Evolutionary conservation across 2,113 vertebrate genomes (phyloP).

Genomic region (Pheucticus melanocephalus): DNA sequence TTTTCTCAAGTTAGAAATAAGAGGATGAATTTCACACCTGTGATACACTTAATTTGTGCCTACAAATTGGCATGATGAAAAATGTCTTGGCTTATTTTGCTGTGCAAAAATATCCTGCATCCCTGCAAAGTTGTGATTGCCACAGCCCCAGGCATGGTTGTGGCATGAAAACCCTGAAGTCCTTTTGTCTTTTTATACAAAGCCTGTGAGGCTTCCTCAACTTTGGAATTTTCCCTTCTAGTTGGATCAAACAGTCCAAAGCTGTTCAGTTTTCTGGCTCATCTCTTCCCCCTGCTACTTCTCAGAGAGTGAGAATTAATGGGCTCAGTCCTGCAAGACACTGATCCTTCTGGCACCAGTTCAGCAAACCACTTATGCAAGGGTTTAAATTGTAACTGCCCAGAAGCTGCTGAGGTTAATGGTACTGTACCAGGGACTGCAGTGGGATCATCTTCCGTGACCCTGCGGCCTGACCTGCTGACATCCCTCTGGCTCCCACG

Average conservation of each 20-base stretch:
- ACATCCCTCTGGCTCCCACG: background rate
- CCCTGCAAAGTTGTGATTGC: background rate
- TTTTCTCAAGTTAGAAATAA: conserved; percentile 5
- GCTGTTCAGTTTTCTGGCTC: background rate
- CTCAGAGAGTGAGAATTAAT: background rate
- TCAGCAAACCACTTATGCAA: conserved; percentile 34
- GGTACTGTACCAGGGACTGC: background rate
- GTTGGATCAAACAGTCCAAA: background rate
- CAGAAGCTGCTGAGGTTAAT: conserved; percentile 10
- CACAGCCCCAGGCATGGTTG: background rate
- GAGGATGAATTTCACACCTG: background rate
- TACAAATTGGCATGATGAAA: background rate
- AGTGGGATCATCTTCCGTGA: background rate
- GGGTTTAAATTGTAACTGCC: conserved; percentile 4
- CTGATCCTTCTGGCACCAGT: background rate
- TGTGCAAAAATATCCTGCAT: background rate
- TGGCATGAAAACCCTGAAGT: background rate
- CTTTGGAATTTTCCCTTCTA: background rate
- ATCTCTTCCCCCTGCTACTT: background rate
- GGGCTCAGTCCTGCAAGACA: background rate
- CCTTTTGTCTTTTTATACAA: background rate
- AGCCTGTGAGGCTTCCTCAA: rapidly evolving
- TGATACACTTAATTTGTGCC: background rate
- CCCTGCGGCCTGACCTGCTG: rapidly evolving
- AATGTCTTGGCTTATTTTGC: background rate